Conservation (phyloP, 2,888 invertebrate species). For the Agonum fuliginosum region DNA sequence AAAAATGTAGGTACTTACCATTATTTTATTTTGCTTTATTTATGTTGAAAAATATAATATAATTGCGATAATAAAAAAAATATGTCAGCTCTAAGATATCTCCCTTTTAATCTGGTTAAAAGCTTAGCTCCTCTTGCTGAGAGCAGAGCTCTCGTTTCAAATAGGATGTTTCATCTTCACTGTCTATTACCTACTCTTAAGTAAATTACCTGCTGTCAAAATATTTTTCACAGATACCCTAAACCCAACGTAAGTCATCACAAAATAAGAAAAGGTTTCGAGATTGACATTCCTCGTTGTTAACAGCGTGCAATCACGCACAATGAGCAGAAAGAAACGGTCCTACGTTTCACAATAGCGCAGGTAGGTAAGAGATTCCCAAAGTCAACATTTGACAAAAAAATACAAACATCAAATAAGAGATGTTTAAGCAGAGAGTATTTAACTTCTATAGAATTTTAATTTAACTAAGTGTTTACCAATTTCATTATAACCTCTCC, state of each 20-base stretch:
- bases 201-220: slow-evolving; percentile 44
- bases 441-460: not conserved
- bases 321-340: slow-evolving; percentile 39
- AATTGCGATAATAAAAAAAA: no score
- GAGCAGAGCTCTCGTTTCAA: no score
- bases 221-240: slow-evolving; percentile 36
- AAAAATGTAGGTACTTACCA: no score
- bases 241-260: slow-evolving; percentile 3
- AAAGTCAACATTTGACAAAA: slow-evolving; percentile 23
- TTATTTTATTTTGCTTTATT: no score
- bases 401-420: slow-evolving; percentile 5
- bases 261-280: slow-evolving; percentile 16
- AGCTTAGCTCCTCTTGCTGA: not conserved
- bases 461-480: no score
- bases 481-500: no score
- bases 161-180: not conserved
- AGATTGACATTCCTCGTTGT: not conserved
- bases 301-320: slow-evolving; percentile 7
- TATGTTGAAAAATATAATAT: no score
- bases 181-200: not conserved
- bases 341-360: slow-evolving; percentile 16
- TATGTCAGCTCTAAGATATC: no score
- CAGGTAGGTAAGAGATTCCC: slow-evolving; percentile 21
- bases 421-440: not conserved
- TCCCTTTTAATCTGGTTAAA: not conserved